Percentiles rank a stretch among this genome's conserved stretches.
These are phyloP conservation scores for Parnassius mnemosyne DNA, from an alignment of 2,888 invertebrate genomes.

Conservation along the genomic window DNA sequence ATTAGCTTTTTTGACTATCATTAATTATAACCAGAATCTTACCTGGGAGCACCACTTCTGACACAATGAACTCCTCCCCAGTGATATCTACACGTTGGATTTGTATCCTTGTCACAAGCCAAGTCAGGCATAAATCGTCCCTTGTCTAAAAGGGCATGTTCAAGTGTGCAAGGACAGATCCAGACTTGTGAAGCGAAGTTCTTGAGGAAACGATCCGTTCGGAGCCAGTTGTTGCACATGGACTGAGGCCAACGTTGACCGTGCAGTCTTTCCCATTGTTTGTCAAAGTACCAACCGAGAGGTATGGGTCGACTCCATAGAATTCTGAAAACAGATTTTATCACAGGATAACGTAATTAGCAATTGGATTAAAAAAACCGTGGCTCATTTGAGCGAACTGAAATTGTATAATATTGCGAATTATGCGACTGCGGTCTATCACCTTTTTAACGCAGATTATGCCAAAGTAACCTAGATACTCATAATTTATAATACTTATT, in stretches of 20 bases:
- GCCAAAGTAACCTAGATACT: too few relatives aligned
- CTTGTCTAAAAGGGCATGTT: conserved; percentile 94
- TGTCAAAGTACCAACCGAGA: conserved; percentile 94
- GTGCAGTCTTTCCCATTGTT: conserved; percentile 91
- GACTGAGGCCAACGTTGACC: conserved; percentile 91
- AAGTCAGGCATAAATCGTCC: conserved; percentile 95
- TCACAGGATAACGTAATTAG: conserved; percentile 12
- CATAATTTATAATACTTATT: too few relatives aligned
- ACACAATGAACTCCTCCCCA: conserved; percentile 96
- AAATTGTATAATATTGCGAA: too few relatives aligned
- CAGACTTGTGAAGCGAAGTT: conserved; percentile 92
- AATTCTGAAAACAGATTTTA: conserved; percentile 61
- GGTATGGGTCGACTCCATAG: conserved; percentile 97
- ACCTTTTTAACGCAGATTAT: too few relatives aligned
- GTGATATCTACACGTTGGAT: conserved; percentile 93
- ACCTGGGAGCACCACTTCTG: conserved; percentile 94
- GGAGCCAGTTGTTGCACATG: conserved; percentile 95
- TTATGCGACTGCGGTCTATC: too few relatives aligned
- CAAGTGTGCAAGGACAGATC: conserved; percentile 94
- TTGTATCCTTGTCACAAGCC: conserved; percentile 94
- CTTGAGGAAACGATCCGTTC: conserved; percentile 89
- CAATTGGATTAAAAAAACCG: background rate
- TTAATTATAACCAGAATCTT: conserved; percentile 49
- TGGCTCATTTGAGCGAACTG: too few relatives aligned
- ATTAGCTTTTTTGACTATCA: too few relatives aligned